These are phyloP conservation scores for Octodon degus DNA, from an alignment of 2,113 vertebrate genomes.

Conservation along the genomic window DNA sequence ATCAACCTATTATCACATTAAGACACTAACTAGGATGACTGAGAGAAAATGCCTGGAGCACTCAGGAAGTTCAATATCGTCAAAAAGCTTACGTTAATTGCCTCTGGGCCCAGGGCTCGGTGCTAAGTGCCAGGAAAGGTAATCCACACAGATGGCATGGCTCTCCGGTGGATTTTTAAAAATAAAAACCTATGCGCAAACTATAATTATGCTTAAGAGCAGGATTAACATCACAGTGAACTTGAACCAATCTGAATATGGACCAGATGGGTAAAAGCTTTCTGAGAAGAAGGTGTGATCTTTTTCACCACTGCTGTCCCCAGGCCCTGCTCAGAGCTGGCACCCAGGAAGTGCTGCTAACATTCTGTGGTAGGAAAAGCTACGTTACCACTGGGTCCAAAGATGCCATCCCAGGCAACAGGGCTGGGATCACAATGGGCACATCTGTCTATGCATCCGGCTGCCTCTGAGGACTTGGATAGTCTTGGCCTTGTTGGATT, in stretches of 20 bases:
- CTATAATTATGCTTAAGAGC: conserved; percentile 62
- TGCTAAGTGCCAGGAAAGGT: conserved; percentile 54
- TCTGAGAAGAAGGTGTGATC: conserved; percentile 7
- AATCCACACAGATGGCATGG: conserved; percentile 65
- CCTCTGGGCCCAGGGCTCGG: conserved; percentile 30
- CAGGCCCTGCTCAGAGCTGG: not conserved
- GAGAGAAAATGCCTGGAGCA: conserved; percentile 66
- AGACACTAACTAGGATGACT: conserved; percentile 59
- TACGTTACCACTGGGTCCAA: not conserved
- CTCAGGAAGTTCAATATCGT: conserved; percentile 63
- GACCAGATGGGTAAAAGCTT: not conserved
- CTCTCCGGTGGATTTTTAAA: conserved; percentile 47
- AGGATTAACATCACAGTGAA: conserved; percentile 55
- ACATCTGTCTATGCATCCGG: not conserved
- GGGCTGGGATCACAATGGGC: not conserved
- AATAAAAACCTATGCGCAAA: conserved; percentile 69
- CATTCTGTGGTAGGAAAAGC: not conserved
- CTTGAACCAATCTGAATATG: conserved; percentile 27
- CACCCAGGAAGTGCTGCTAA: not conserved
- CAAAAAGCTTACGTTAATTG: conserved; percentile 69
- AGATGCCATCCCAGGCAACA: not conserved
- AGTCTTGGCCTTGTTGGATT: not conserved
- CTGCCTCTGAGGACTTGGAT: not conserved
- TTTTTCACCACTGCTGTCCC: not conserved
- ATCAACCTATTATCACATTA: conserved; percentile 67